Evolutionary conservation across 2,888 invertebrate genomes (phyloP), one percentile per base, ranked within the genome.

Genomic region (Stenurella melanura): DNA sequence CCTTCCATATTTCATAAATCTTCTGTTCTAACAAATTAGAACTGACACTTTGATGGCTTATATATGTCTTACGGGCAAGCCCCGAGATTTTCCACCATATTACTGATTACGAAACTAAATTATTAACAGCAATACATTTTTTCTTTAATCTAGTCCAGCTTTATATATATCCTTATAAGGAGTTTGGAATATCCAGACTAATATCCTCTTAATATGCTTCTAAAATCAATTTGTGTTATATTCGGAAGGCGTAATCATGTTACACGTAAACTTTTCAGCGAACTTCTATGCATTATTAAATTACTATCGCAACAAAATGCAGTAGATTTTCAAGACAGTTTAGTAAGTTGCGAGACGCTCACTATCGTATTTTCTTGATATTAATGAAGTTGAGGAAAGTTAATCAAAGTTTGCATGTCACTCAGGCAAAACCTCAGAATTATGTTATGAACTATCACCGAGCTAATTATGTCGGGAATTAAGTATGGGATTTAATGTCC

Each of bases 371-470:
- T 70, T 70, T 58, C 50, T 67, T 60, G 56, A 70, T 60, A 70
- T 70, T 70, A 70, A 70, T 70, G 70, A 70, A 70, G 70, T 70
- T 70, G 19, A 21, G 42, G n/a, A 70, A 70, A 70, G 60, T 69
- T 69, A 57, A 69, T 69, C 69, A 57, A 69, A 69, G 58, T 69
- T 69, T 57, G 34, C 38, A 30, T 69, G 69, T 69, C 69, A 69
- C 69, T 69, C 57, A 38, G 69, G 19, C 15, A 21, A 57, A 58
- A 58, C 69, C 56, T 57, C 30, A 57, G 17, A 69, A 69, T 69
- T 34, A 58, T 57, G 69, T 69, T 69, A 69, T 34, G 26, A 69
- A 69, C 69, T 69, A 69, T 26, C 30, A 69, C 30, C 10, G 57
- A 69, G 58, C 34, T 69, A 69, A 57, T 69, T 69, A 69, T n/a